Percentiles rank a stretch among this genome's conserved stretches.
phyloP scores from a whole-genome alignment of 2,888 invertebrate species.

The Saturnia pavonia region DNA sequence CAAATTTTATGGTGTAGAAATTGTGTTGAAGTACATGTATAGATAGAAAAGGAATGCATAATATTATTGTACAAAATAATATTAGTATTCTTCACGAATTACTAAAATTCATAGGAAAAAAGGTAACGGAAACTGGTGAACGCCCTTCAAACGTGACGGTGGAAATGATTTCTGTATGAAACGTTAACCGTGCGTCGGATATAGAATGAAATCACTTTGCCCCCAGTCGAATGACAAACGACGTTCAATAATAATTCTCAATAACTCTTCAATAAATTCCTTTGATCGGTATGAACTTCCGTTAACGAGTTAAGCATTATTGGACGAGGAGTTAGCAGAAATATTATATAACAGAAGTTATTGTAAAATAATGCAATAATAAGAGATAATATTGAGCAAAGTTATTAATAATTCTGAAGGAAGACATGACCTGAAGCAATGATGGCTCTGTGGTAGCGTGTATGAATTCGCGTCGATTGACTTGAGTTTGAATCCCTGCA shows the following conservation, averaged over 20 bases:
- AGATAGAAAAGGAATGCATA: no score
- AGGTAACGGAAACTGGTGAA: constrained; percentile 13
- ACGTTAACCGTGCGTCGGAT: constrained; percentile 12
- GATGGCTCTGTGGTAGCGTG: no score
- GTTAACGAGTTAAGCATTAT: not conserved
- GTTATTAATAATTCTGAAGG: no score
- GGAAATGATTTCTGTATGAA: constrained; percentile 5
- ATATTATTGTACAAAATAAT: not conserved
- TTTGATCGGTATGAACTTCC: constrained; percentile 1
- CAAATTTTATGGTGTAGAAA: no score
- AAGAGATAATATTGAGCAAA: no score
- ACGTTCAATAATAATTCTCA: constrained; percentile 22
- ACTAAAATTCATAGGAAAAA: not conserved
- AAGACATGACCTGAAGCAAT: not conserved
- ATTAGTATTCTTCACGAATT: not conserved
- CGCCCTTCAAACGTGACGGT: constrained; percentile 5
- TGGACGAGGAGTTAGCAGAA: not conserved
- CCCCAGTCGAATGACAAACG: constrained; percentile 20
- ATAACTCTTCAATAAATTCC: constrained; percentile 23
- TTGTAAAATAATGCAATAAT: not conserved
- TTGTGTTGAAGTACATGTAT: no score
- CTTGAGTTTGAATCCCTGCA: no score
- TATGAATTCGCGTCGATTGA: no score
- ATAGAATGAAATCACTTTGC: constrained; percentile 14
- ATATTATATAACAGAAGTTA: not conserved